Evolutionary conservation across 2,113 vertebrate genomes (phyloP).

Genomic region (Porphyrio hochstetteri): DNA sequence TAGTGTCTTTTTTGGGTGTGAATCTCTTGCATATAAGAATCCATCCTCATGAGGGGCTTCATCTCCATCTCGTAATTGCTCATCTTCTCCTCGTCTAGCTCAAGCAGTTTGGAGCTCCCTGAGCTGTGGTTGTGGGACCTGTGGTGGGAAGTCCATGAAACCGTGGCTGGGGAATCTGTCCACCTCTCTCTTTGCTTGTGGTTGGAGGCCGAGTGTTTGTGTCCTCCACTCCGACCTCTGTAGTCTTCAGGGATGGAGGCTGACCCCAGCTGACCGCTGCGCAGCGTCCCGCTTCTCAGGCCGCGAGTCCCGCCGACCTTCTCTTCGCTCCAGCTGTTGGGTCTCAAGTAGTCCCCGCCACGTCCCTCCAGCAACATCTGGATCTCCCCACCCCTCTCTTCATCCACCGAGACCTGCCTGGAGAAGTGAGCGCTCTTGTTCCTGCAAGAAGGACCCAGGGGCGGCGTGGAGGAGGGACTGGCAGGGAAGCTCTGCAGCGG

Average conservation of each 20-base stretch:
- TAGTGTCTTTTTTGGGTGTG: conserved; percentile 79
- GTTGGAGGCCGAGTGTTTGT: conserved; percentile 85
- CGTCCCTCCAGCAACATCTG: conserved; percentile 93
- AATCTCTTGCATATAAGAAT: conserved; percentile 76
- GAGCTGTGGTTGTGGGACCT: conserved; percentile 87
- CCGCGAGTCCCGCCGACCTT: conserved; percentile 61
- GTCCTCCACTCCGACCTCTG: conserved; percentile 81
- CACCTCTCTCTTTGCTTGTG: conserved; percentile 90
- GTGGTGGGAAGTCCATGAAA: conserved; percentile 89
- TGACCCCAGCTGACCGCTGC: conserved; percentile 79
- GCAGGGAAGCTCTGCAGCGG: conserved; percentile 87
- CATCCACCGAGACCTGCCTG: conserved; percentile 88
- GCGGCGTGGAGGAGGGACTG: conserved; percentile 83
- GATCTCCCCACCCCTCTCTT: conserved; percentile 90
- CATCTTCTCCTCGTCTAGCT: conserved; percentile 87
- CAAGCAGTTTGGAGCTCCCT: conserved; percentile 84
- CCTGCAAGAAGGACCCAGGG: conserved; percentile 75
- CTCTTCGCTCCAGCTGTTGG: conserved; percentile 89
- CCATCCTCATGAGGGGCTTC: conserved; percentile 87
- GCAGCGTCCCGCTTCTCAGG: conserved; percentile 66
- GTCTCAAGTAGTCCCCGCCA: conserved; percentile 77
- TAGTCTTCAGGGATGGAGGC: conserved; percentile 83
- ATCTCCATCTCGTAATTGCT: conserved; percentile 94
- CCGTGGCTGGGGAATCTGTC: conserved; percentile 81
- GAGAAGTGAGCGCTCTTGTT: conserved; percentile 90